These are phyloP conservation scores for Anguilla pacifica DNA, from an alignment of 2,797 vertebrate genomes.

Conservation along the genomic window DNA sequence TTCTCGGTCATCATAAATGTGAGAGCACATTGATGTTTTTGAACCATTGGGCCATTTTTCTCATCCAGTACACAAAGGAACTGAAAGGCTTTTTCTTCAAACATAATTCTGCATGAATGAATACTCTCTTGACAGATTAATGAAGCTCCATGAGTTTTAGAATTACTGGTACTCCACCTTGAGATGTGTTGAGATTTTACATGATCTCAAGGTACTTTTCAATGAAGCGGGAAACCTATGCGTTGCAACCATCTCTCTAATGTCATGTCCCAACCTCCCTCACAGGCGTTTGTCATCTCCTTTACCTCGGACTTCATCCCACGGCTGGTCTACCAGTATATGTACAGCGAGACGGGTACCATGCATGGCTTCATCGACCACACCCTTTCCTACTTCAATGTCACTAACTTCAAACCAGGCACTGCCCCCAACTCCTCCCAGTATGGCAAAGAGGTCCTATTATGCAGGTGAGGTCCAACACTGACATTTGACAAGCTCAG, in stretches of 20 bases:
- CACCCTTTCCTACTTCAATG: conserved; percentile 93
- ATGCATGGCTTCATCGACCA: conserved; percentile 94
- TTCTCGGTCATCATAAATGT: conserved; percentile 99
- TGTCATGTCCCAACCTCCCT: background rate
- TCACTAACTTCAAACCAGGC: conserved; percentile 86
- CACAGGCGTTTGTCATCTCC: conserved; percentile 96
- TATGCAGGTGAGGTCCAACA: conserved; percentile 85
- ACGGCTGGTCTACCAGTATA: conserved; percentile 91
- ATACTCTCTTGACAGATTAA: background rate
- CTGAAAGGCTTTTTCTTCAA: background rate
- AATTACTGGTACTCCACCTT: background rate
- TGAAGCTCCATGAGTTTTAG: background rate
- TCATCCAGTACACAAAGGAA: background rate
- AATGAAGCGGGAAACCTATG: background rate
- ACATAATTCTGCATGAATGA: background rate
- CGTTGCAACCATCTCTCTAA: background rate
- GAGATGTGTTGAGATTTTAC: background rate
- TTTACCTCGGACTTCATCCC: conserved; percentile 97
- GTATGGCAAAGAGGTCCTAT: conserved; percentile 78
- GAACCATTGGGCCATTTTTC: background rate
- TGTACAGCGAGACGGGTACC: conserved; percentile 88
- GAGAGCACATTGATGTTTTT: conserved; percentile 60
- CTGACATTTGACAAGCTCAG: background rate
- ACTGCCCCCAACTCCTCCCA: conserved; percentile 83
- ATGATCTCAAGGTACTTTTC: background rate